These are phyloP conservation scores for Rosalia funebris DNA, from an alignment of 2,888 invertebrate species.

Conservation along the genomic window DNA sequence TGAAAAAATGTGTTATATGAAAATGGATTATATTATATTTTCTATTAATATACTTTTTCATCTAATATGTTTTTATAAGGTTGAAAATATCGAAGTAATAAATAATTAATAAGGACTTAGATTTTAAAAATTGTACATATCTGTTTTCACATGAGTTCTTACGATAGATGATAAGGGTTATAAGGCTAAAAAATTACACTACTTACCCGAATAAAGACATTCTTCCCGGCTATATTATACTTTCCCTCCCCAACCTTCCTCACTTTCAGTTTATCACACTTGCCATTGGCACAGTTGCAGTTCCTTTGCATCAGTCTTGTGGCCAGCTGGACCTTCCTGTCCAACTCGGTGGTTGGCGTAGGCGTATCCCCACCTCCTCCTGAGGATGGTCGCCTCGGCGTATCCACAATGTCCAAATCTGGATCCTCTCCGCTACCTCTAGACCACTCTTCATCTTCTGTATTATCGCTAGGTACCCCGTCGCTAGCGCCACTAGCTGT, in stretches of 20 bases:
- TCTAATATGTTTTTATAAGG: too few species aligned
- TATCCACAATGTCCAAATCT: slow-evolving; percentile 68
- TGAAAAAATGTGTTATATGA: too few species aligned
- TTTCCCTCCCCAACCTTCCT: slow-evolving; percentile 87
- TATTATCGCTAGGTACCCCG: slow-evolving; percentile 71
- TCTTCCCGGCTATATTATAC: slow-evolving; percentile 86
- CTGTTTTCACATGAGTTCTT: too few species aligned
- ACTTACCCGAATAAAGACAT: slow-evolving; percentile 87
- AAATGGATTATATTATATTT: too few species aligned
- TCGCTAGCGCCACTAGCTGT: slow-evolving; percentile 67
- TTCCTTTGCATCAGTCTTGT: slow-evolving; percentile 79
- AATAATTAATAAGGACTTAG: too few species aligned
- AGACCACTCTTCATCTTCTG: slow-evolving; percentile 79
- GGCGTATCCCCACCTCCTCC: slow-evolving; percentile 40
- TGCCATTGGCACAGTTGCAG: slow-evolving; percentile 77
- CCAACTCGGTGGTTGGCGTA: slow-evolving; percentile 72
- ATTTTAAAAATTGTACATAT: too few species aligned
- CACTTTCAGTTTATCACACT: slow-evolving; percentile 78
- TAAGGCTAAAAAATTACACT: too few species aligned
- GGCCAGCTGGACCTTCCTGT: slow-evolving; percentile 76
- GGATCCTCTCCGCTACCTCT: slow-evolving; percentile 76
- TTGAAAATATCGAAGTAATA: too few species aligned
- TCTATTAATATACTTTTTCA: too few species aligned
- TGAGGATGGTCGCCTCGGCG: slow-evolving; percentile 50
- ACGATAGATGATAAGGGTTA: too few species aligned